Evolutionary conservation across 2,797 vertebrate species (phyloP), one percentile per base, ranked within the genome.

Genomic region (Somateria mollissima): DNA sequence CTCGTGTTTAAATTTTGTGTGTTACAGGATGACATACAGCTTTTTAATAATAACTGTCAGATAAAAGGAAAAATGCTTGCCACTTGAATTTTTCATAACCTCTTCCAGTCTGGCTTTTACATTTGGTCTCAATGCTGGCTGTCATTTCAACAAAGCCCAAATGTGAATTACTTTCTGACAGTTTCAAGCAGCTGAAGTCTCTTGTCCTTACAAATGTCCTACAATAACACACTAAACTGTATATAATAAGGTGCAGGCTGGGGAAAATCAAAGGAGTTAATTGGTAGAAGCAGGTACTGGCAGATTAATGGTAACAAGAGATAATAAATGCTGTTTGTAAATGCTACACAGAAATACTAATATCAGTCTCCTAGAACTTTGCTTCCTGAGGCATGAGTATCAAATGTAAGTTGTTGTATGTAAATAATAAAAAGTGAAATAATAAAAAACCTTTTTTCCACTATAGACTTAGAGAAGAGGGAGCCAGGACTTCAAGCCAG

Each of bases 121-220:
- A 86, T 98, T 98, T 97, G 93, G 88, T 95, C 93, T 97, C 96
- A 95, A 96, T 97, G 87, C 78, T 95, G 84, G 84, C 92, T 97
- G 88, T 96, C 95, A 81, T 94, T 92, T 96, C 97, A 97, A 97
- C 92, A 92, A 97, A 97, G 94, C 82, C 94, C 97, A 97, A 95
- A 96, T 97, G 87, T 96, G 96, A 96, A 96, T 95, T 93, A 89
- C 90, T 81, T 95, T 94, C 92, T 96, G 91, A 93, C 92, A 91
- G 89, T 86, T 94, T 86, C 54, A 77, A 97, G 89, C 95, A 97
- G 90, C 84, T 78, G 60, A 90, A 96, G 84, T 94, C 86, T 95
- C 81, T 91, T 96, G 65, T 96, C 92, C 87, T 95, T 97, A 80
- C 72, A 96, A 96, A 96, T 83, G 30, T n/a, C 17, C 32, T n/a